These are phyloP conservation scores for Brachirus orientalis DNA, from an alignment of 2,113 vertebrate genomes.

Conservation along the genomic window DNA sequence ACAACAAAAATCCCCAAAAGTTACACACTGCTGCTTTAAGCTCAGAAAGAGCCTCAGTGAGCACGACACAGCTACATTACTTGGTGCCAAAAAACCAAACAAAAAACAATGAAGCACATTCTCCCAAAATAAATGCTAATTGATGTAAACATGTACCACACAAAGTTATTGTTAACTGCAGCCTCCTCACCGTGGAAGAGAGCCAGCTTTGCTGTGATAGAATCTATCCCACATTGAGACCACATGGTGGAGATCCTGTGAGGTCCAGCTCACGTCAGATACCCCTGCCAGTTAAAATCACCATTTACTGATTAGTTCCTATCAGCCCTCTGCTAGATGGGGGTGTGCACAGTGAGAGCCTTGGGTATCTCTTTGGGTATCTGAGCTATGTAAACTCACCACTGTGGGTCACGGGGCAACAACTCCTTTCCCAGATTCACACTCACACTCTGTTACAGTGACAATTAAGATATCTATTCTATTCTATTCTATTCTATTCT, in stretches of 20 bases:
- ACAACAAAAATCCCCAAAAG: too few species aligned
- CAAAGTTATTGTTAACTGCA: conserved; percentile 4
- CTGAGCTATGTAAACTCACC: conserved; percentile 82
- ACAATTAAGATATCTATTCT: too few species aligned
- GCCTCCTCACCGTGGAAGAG: conserved; percentile 14
- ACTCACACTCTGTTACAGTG: not conserved
- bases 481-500: too few species aligned
- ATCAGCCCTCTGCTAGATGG: conserved; percentile 63
- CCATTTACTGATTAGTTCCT: conserved; percentile 69
- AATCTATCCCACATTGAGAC: conserved; percentile 58
- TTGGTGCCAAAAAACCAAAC: not conserved
- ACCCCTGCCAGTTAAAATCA: conserved; percentile 58
- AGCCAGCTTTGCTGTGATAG: conserved; percentile 54
- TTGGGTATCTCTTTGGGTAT: conserved; percentile 67
- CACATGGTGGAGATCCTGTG: conserved; percentile 64
- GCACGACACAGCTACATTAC: too few species aligned
- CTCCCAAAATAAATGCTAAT: not conserved
- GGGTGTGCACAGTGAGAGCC: conserved; percentile 43
- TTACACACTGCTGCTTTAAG: too few species aligned
- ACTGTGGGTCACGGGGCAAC: conserved; percentile 66
- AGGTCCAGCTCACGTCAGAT: conserved; percentile 74
- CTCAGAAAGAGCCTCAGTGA: too few species aligned
- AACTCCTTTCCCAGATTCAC: conserved; percentile 23
- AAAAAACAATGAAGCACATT: not conserved
- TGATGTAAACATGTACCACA: not conserved